phyloP scores from a whole-genome alignment of 2,113 vertebrate species.

The Megaceryle torquata region DNA sequence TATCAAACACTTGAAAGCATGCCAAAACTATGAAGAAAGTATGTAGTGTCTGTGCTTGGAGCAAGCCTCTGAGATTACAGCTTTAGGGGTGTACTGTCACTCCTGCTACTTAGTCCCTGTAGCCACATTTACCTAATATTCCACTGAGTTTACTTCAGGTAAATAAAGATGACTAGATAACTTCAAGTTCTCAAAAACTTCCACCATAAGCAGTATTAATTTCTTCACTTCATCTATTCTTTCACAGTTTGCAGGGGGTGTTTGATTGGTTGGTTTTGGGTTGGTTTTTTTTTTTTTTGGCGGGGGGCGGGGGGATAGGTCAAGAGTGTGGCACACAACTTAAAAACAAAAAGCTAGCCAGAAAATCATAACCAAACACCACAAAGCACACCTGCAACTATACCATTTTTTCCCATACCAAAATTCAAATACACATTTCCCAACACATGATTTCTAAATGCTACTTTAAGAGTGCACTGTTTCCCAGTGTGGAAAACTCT shows the following conservation, averaged over 20 bases:
- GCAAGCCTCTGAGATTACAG: not conserved
- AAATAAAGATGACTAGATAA: not conserved
- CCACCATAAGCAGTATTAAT: not conserved
- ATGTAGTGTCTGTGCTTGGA: not conserved
- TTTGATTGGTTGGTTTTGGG: not conserved
- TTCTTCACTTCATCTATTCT: not conserved
- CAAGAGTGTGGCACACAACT: not conserved
- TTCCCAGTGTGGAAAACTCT: not conserved
- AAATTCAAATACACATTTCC: not conserved
- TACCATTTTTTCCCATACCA: not conserved
- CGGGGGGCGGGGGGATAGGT: too few species aligned
- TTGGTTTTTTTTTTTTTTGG: not conserved
- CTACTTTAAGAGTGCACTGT: not conserved
- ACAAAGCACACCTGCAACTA: not conserved
- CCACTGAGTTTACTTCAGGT: not conserved
- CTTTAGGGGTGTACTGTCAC: not conserved
- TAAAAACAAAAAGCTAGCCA: not conserved
- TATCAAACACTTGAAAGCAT: conserved; percentile 5
- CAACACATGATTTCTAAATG: not conserved
- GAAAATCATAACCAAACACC: not conserved
- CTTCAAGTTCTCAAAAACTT: not conserved
- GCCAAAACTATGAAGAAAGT: not conserved
- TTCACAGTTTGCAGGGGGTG: not conserved
- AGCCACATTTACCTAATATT: not conserved
- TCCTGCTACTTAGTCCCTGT: not conserved